These are phyloP conservation scores for Drosophila pallidifrons DNA, from an alignment of 1,140 invertebrate genomes.

Conservation along the genomic window DNA sequence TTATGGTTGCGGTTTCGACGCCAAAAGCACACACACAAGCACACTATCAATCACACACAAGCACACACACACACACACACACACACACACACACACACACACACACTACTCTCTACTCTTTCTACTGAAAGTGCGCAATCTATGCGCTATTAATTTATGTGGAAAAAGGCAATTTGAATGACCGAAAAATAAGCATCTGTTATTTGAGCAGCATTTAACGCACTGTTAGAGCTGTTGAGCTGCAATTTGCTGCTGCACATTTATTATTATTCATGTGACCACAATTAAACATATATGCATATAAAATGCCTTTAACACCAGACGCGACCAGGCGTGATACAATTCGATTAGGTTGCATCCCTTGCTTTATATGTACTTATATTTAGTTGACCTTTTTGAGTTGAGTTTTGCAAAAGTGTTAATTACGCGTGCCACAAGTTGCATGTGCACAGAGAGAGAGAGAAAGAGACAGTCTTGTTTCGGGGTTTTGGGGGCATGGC, in stretches of 20 bases:
- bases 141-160: conserved; percentile 21
- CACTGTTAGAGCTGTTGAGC: not conserved
- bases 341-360: conserved; percentile 7
- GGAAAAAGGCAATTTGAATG: conserved; percentile 19
- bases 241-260: conserved; percentile 20
- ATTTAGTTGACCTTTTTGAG: conserved; percentile 33
- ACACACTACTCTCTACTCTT: not conserved
- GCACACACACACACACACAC: not conserved
- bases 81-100: not conserved
- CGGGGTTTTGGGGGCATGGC: conserved; percentile 16
- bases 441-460: not conserved
- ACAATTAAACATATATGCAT: conserved; percentile 19
- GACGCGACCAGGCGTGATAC: not conserved
- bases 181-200: conserved; percentile 18
- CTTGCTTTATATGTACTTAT: not conserved
- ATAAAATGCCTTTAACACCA: not conserved
- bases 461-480: not conserved
- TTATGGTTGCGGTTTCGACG: conserved; percentile 39
- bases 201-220: conserved; percentile 11
- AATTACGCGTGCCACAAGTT: conserved; percentile 23
- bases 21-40: conserved; percentile 7
- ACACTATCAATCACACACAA: no score
- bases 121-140: not conserved
- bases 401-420: conserved; percentile 3
- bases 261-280: conserved; percentile 22